A percentile compares a stretch with the other conserved stretches of the same genome.
These are phyloP conservation scores for Xyliphius kryptos DNA, from an alignment of 2,113 vertebrate genomes.

Conservation along the genomic window DNA sequence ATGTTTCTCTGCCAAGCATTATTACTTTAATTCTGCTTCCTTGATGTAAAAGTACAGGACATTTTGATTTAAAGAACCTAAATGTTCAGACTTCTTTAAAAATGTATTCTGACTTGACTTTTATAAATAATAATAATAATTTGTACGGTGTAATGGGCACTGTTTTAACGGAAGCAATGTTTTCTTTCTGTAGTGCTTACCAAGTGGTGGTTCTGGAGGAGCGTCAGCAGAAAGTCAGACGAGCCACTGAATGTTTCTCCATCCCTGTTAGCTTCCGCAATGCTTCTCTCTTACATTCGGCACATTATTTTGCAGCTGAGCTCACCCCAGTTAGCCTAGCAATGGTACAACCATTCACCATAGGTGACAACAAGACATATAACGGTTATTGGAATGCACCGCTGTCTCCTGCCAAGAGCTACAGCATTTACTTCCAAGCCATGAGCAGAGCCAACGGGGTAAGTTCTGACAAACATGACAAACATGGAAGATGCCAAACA, in stretches of 20 bases:
- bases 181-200: constrained; percentile 72
- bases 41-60: constrained; percentile 5
- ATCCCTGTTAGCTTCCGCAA: constrained; percentile 86
- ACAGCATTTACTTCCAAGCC: constrained; percentile 97
- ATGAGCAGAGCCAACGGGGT: constrained; percentile 94
- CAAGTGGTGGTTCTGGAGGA: constrained; percentile 94
- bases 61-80: background rate
- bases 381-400: constrained; percentile 96
- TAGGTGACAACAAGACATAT: constrained; percentile 96
- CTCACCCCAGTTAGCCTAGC: constrained; percentile 81
- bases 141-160: too few species aligned
- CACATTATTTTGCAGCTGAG: constrained; percentile 90
- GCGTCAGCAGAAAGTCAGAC: constrained; percentile 78
- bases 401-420: constrained; percentile 90
- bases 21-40: background rate
- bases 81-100: too few species aligned
- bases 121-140: too few species aligned
- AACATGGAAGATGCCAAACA: background rate
- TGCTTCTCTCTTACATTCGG: constrained; percentile 78
- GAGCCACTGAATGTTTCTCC: constrained; percentile 87
- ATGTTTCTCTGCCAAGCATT: constrained; percentile 48
- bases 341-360: constrained; percentile 83
- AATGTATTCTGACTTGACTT: too few species aligned
- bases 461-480: constrained; percentile 65
- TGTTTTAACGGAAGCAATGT: too few species aligned